Evolutionary conservation across 2,113 vertebrate genomes (phyloP).

Genomic region (Eptesicus fuscus): DNA sequence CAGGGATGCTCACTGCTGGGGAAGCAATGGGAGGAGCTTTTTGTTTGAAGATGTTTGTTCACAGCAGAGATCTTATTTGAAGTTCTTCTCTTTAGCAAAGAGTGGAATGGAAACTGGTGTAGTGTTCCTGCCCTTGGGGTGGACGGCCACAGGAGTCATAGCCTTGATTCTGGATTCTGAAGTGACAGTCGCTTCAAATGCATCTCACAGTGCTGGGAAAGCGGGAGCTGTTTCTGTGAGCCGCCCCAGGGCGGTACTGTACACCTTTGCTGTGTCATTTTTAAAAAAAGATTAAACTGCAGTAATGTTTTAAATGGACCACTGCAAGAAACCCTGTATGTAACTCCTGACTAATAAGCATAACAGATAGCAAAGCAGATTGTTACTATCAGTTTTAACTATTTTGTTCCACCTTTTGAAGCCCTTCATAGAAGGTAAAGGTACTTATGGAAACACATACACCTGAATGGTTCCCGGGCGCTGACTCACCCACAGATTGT

Average conservation of each 20-base stretch:
- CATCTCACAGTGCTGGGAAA: not conserved
- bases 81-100: slow-evolving; percentile 32
- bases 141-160: not conserved
- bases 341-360: not conserved
- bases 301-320: not conserved
- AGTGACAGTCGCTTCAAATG: not conserved
- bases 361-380: not conserved
- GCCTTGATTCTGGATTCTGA: not conserved
- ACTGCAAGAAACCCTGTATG: not conserved
- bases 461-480: not conserved
- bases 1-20: not conserved
- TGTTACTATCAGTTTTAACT: not conserved
- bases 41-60: slow-evolving; percentile 24
- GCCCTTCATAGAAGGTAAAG: not conserved
- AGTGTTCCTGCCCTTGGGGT: not conserved
- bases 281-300: not conserved
- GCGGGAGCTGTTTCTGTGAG: slow-evolving; percentile 24
- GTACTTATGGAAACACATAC: not conserved
- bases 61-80: slow-evolving; percentile 18
- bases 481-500: not conserved
- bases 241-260: not conserved
- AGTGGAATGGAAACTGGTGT: not conserved
- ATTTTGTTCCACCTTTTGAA: not conserved
- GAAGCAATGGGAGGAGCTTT: slow-evolving; percentile 37
- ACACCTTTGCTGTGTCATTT: not conserved